Evolutionary conservation across 2,113 vertebrate genomes (phyloP).

Genomic region (Thalassoma bifasciatum): DNA sequence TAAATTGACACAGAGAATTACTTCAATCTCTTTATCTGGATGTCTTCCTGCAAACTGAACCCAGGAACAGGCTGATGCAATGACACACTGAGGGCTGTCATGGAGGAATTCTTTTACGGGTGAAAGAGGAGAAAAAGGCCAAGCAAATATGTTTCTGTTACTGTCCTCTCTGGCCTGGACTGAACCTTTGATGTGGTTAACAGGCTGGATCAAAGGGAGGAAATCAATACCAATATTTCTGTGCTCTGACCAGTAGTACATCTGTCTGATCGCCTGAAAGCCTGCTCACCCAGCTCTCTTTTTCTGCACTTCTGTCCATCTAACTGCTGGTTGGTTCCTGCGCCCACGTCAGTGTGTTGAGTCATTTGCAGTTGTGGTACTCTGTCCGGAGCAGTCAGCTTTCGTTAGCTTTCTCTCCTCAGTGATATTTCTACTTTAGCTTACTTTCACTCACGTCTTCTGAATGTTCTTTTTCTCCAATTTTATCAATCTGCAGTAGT

Average conservation of each 20-base stretch:
- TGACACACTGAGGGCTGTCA: slow-evolving; percentile 18
- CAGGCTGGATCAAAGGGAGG: slow-evolving; percentile 67
- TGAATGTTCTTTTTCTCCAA: too few relatives aligned
- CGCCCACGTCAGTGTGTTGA: too few relatives aligned
- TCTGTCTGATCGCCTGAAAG: slow-evolving; percentile 36
- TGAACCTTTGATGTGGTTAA: slow-evolving; percentile 71
- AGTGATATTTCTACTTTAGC: too few relatives aligned
- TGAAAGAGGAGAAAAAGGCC: slow-evolving; percentile 29
- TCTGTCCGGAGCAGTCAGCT: too few relatives aligned
- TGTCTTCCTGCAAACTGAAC: background rate
- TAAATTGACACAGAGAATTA: slow-evolving; percentile 12
- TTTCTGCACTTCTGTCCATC: background rate
- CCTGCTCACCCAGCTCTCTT: slow-evolving; percentile 13
- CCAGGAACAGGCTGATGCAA: slow-evolving; percentile 40
- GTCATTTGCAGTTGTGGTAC: too few relatives aligned
- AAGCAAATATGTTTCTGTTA: slow-evolving; percentile 42
- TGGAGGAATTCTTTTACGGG: slow-evolving; percentile 9
- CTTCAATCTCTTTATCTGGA: slow-evolving; percentile 19
- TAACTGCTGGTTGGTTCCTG: too few relatives aligned
- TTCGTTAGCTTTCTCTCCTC: too few relatives aligned
- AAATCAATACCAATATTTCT: slow-evolving; percentile 60
- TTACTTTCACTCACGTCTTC: too few relatives aligned
- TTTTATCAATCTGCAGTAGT: too few relatives aligned
- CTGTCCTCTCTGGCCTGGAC: slow-evolving; percentile 42
- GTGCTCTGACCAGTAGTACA: slow-evolving; percentile 29